phyloP scores from a whole-genome alignment of 2,888 invertebrate genomes.

The Temnothorax unifasciatus region DNA sequence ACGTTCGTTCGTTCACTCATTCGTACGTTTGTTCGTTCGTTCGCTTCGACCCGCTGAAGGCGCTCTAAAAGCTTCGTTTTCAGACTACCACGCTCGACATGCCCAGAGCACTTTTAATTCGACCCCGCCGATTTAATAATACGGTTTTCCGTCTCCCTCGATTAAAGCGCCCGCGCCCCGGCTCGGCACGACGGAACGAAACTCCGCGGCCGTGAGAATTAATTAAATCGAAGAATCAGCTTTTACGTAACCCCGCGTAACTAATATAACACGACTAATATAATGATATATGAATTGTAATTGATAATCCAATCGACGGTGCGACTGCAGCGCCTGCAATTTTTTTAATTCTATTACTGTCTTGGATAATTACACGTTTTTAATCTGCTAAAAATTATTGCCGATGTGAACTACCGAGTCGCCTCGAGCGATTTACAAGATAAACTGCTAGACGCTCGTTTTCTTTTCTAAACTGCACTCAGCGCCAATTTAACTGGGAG shows the following conservation, averaged over 20 bases:
- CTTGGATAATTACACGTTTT: slow-evolving; percentile 9
- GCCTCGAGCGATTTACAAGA: slow-evolving; percentile 2
- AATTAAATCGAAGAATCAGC: slow-evolving; percentile 61
- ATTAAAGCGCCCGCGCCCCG: slow-evolving; percentile 43
- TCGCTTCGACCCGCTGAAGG: slow-evolving; percentile 48
- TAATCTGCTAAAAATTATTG: slow-evolving; percentile 3
- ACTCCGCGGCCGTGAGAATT: slow-evolving; percentile 44
- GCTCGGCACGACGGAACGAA: slow-evolving; percentile 4
- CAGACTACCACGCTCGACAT: slow-evolving; percentile 38
- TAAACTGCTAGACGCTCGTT: background rate
- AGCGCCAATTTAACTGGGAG: background rate
- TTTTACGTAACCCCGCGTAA: slow-evolving; percentile 27
- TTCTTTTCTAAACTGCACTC: background rate
- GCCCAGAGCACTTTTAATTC: slow-evolving; percentile 55
- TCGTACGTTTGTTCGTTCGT: slow-evolving; percentile 43
- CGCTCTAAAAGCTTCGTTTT: slow-evolving; percentile 68
- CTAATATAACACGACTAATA: slow-evolving; percentile 14
- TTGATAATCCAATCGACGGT: slow-evolving; percentile 34
- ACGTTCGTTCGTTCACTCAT: slow-evolving; percentile 47
- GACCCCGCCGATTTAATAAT: slow-evolving; percentile 66
- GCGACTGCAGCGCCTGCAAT: background rate
- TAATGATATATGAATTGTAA: slow-evolving; percentile 21
- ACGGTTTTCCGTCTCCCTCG: slow-evolving; percentile 62
- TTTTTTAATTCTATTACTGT: slow-evolving; percentile 11
- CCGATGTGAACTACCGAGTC: background rate